Evolutionary conservation across 2,797 vertebrate species (phyloP).

Genomic region (Phoeniculus purpureus): DNA sequence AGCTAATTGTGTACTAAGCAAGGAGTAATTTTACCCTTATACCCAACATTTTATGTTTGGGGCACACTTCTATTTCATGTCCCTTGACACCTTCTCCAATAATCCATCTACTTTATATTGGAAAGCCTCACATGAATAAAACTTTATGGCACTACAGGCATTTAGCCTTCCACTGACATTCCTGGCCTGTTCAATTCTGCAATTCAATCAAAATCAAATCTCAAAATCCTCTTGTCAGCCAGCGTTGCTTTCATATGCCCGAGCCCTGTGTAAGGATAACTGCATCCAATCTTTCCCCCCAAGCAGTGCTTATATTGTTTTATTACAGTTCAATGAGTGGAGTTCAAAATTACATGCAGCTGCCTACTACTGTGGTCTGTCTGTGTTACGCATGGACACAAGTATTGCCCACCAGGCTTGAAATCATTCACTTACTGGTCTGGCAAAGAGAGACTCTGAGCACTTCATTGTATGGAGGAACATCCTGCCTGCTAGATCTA

Average conservation of each 20-base stretch:
- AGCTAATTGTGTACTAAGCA: constrained; percentile 76
- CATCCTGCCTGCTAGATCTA: constrained; percentile 79
- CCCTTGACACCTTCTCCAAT: constrained; percentile 83
- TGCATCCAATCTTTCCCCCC: constrained; percentile 83
- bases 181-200: constrained; percentile 83
- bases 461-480: constrained; percentile 77
- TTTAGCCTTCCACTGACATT: constrained; percentile 86
- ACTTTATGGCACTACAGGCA: constrained; percentile 83
- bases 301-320: constrained; percentile 88
- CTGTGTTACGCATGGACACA: constrained; percentile 81
- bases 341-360: constrained; percentile 89
- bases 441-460: constrained; percentile 73
- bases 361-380: constrained; percentile 83
- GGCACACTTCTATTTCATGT: constrained; percentile 80
- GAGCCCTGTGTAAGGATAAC: constrained; percentile 81
- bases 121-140: constrained; percentile 86
- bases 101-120: constrained; percentile 85
- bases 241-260: constrained; percentile 80
- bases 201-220: constrained; percentile 88
- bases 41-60: constrained; percentile 72
- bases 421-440: constrained; percentile 84
- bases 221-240: constrained; percentile 86
- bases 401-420: constrained; percentile 84
- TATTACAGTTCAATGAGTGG: constrained; percentile 89
- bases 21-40: constrained; percentile 77